A percentile compares a stretch with the other conserved stretches of the same genome.
phyloP scores from a whole-genome alignment of 2,113 vertebrate species.

The Notothenia rossii region DNA sequence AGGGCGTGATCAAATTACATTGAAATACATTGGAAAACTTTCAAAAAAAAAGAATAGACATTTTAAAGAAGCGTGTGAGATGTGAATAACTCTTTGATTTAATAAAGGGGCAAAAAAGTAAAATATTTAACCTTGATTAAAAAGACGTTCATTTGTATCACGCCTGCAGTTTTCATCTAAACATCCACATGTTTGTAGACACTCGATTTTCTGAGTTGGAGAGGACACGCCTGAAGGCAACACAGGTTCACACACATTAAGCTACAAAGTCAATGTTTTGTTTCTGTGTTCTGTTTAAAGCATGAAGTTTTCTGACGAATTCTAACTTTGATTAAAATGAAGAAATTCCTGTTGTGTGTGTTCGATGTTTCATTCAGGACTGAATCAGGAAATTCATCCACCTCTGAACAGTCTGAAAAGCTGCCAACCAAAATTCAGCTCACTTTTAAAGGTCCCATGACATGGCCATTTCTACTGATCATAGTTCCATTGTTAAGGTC shows the following conservation, averaged over 20 bases:
- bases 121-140: too few relatives aligned
- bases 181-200: neutral
- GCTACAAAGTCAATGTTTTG: neutral
- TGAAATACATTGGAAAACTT: too few relatives aligned
- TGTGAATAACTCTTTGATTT: too few relatives aligned
- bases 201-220: neutral
- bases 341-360: neutral
- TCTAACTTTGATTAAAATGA: slow-evolving; percentile 43
- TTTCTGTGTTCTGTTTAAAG: slow-evolving; percentile 2
- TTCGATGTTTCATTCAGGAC: neutral
- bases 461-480: too few relatives aligned
- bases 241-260: neutral
- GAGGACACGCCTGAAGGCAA: neutral
- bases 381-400: neutral
- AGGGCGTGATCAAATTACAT: too few relatives aligned
- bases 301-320: slow-evolving; percentile 10
- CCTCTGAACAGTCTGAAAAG: neutral
- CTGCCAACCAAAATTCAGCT: neutral
- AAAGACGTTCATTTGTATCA: too few relatives aligned
- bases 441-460: too few relatives aligned
- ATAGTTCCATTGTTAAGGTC: too few relatives aligned
- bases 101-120: too few relatives aligned
- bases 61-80: too few relatives aligned
- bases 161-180: neutral
- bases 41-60: too few relatives aligned